Percentiles rank a stretch among this genome's conserved stretches.
phyloP scores from a whole-genome alignment of 1,140 invertebrate species.

The Subanguina moxae region DNA sequence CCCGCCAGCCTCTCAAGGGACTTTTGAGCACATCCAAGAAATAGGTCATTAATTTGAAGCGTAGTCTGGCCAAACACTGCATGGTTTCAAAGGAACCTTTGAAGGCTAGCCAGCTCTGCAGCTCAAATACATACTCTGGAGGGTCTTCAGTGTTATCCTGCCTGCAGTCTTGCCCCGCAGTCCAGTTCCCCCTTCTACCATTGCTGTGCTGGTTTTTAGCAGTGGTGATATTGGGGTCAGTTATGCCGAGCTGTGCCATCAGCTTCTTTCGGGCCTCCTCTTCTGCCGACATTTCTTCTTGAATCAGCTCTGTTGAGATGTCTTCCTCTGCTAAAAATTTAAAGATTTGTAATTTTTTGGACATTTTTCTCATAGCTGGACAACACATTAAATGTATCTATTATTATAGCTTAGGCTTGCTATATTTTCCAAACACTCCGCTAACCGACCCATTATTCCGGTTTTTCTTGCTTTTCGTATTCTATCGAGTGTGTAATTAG shows the following conservation, averaged over 20 bases:
- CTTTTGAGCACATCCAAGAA: constrained; percentile 8
- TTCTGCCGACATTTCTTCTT: neutral
- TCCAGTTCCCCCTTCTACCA: neutral
- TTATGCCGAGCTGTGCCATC: neutral
- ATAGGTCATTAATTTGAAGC: constrained; percentile 11
- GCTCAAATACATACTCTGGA: constrained; percentile 2
- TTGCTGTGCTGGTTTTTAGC: neutral
- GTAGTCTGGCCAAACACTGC: constrained; percentile 7
- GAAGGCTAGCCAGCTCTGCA: constrained; percentile 10
- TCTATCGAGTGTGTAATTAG: too few species aligned
- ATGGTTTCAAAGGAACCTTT: constrained; percentile 7
- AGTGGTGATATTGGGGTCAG: neutral
- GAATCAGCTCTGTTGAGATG: neutral
- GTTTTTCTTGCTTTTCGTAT: too few species aligned
- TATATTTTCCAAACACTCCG: too few species aligned
- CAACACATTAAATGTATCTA: too few species aligned
- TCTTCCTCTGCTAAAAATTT: constrained; percentile 9
- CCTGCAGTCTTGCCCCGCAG: neutral
- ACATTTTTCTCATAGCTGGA: too few species aligned
- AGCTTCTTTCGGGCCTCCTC: neutral
- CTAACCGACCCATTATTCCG: too few species aligned
- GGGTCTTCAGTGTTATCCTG: neutral
- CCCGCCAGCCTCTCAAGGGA: neutral
- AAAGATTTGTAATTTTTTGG: neutral
- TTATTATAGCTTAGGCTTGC: too few species aligned